Conservation (phyloP, 2,113 vertebrate genomes). For the Proteles cristata region DNA sequence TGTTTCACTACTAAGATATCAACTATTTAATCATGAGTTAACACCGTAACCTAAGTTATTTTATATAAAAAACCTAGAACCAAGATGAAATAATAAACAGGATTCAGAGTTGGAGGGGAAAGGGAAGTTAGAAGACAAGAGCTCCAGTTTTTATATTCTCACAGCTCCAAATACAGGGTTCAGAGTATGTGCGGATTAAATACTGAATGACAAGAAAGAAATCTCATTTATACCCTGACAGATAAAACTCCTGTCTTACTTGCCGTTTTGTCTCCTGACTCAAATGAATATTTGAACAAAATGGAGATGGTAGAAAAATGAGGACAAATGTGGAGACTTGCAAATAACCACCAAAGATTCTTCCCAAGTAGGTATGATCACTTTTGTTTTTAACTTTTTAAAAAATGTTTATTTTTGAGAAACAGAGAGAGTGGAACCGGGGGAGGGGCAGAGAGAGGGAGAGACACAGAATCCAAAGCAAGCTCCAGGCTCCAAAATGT, state of each 20-base stretch:
- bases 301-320: neutral
- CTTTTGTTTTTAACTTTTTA: no score
- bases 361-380: neutral
- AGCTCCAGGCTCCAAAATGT: no score
- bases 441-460: no score
- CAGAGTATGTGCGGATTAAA: neutral
- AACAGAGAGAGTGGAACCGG: no score
- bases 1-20: slow-evolving; percentile 24
- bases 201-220: neutral
- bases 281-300: slow-evolving; percentile 18
- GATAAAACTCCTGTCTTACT: neutral
- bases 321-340: neutral
- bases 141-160: slow-evolving; percentile 5
- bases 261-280: neutral
- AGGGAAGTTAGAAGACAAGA: neutral
- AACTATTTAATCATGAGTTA: slow-evolving; percentile 17
- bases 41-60: neutral
- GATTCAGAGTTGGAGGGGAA: neutral
- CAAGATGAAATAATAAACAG: slow-evolving; percentile 40
- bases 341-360: neutral
- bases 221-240: neutral
- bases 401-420: no score
- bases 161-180: neutral
- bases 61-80: slow-evolving; percentile 24
- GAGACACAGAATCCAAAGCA: no score